phyloP scores from a whole-genome alignment of 2,888 invertebrate genomes.

The Eristalis intricaria region DNA sequence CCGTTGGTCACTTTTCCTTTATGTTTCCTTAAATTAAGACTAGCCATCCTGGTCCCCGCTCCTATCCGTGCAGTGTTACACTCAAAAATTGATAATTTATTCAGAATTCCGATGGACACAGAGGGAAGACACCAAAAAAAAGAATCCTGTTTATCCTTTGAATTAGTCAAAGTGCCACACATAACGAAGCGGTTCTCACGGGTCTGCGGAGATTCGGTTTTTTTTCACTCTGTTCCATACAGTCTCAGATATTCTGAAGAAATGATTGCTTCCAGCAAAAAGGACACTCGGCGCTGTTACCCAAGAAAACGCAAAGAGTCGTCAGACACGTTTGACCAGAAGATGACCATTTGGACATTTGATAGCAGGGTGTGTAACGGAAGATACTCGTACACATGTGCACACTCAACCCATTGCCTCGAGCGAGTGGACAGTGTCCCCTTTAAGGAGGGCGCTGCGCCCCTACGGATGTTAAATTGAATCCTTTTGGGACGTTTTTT shows the following conservation, averaged over 20 bases:
- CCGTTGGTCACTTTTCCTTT: constrained; percentile 61
- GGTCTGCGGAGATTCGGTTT: constrained; percentile 23
- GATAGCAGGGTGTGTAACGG: constrained; percentile 64
- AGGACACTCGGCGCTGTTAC: constrained; percentile 29
- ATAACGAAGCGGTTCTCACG: constrained; percentile 71
- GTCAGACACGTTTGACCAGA: constrained; percentile 69
- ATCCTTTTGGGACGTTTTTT: constrained; percentile 69
- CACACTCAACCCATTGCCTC: neutral
- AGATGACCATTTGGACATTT: constrained; percentile 68
- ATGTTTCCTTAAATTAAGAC: constrained; percentile 66
- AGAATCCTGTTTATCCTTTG: constrained; percentile 59
- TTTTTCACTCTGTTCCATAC: neutral
- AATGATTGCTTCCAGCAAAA: constrained; percentile 47
- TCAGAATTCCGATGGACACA: constrained; percentile 17
- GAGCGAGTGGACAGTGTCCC: constrained; percentile 39
- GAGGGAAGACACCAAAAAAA: neutral
- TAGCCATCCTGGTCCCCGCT: constrained; percentile 52
- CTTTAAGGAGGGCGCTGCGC: constrained; percentile 36
- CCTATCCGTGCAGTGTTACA: constrained; percentile 40
- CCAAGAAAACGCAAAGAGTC: constrained; percentile 42
- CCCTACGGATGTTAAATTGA: constrained; percentile 41
- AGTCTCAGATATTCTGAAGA: constrained; percentile 1
- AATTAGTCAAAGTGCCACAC: constrained; percentile 62
- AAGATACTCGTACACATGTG: constrained; percentile 27
- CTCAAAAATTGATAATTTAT: constrained; percentile 60